phyloP scores from a whole-genome alignment of 2,888 invertebrate genomes.

The Lycaena phlaeas region DNA sequence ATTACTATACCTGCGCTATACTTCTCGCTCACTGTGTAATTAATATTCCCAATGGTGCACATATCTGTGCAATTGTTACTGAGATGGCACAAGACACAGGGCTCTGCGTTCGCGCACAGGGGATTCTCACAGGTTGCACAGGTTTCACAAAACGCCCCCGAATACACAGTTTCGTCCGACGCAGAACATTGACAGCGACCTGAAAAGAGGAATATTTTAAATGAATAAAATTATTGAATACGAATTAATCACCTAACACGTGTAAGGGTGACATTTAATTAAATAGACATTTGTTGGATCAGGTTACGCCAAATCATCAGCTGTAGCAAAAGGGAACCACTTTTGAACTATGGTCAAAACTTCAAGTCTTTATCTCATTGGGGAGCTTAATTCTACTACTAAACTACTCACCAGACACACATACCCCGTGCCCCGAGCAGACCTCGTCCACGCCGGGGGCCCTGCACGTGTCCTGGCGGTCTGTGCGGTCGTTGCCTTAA shows the following conservation, averaged over 20 bases:
- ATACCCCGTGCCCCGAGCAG: constrained; percentile 83
- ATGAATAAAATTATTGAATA: too few relatives aligned
- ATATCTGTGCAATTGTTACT: constrained; percentile 41
- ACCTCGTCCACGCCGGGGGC: constrained; percentile 61
- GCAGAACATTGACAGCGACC: constrained; percentile 51
- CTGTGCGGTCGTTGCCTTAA: constrained; percentile 51
- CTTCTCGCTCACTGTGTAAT: constrained; percentile 46
- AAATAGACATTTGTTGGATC: too few relatives aligned
- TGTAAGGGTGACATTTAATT: too few relatives aligned
- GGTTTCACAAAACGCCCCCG: constrained; percentile 67
- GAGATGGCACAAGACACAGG: constrained; percentile 52
- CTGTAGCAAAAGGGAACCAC: too few relatives aligned
- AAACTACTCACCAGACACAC: constrained; percentile 77
- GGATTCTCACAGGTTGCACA: constrained; percentile 63
- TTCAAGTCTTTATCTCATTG: too few relatives aligned
- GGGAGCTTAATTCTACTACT: too few relatives aligned
- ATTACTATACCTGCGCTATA: constrained; percentile 16
- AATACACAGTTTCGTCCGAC: constrained; percentile 37
- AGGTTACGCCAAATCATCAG: too few relatives aligned
- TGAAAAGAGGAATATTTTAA: constrained; percentile 22
- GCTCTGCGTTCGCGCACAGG: constrained; percentile 63
- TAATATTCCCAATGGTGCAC: constrained; percentile 41
- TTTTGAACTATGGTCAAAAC: too few relatives aligned
- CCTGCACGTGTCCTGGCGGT: constrained; percentile 45
- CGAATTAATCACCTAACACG: too few relatives aligned